Evolutionary conservation across 2,797 vertebrate species (phyloP).

Genomic region (Lagorchestes hirsutus): DNA sequence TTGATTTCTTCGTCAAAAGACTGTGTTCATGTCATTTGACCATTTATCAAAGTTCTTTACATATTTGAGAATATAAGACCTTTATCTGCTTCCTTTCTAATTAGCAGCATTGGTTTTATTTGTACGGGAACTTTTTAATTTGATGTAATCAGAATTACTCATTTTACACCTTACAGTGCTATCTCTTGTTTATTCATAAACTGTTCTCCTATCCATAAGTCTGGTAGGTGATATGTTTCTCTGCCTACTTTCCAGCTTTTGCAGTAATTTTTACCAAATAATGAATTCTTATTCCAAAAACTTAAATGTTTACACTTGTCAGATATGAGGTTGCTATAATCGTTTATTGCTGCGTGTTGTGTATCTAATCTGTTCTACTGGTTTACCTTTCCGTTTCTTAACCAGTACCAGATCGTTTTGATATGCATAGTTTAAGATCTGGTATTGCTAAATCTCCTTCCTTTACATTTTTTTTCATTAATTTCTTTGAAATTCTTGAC

Average conservation of each 20-base stretch:
- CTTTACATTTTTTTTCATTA: not conserved
- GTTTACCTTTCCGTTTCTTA: not conserved
- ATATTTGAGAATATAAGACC: not conserved
- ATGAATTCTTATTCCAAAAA: not conserved
- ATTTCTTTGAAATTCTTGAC: not conserved
- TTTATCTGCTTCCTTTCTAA: not conserved
- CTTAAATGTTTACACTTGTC: not conserved
- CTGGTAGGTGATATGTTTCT: not conserved
- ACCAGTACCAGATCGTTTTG: not conserved
- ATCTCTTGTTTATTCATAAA: not conserved
- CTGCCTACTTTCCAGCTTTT: not conserved
- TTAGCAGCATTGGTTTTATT: not conserved
- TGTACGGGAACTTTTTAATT: not conserved
- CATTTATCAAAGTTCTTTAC: not conserved
- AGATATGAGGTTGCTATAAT: not conserved
- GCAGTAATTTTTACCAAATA: not conserved
- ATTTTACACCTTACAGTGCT: not conserved
- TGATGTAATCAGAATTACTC: not conserved
- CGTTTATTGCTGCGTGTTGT: not conserved
- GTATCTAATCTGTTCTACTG: not conserved
- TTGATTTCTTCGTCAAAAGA: not conserved
- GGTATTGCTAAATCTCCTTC: not conserved
- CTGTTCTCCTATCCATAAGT: not conserved
- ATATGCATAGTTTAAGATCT: not conserved
- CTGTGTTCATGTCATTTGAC: not conserved